Conservation (phyloP, 2,888 invertebrate genomes). For the Melinaea menophilus region DNA sequence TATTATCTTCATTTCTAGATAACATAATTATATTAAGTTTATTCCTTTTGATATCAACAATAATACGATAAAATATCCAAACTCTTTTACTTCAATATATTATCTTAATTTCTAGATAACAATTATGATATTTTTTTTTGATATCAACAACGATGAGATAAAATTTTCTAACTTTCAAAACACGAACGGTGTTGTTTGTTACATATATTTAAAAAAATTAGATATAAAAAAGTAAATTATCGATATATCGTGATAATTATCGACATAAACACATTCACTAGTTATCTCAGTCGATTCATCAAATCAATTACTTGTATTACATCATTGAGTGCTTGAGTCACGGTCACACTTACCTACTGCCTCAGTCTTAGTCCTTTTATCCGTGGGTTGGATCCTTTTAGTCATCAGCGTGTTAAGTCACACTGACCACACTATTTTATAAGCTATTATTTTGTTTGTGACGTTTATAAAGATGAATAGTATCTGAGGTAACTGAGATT, state of each 20-base stretch:
- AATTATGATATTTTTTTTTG: too few species aligned
- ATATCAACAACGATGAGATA: too few species aligned
- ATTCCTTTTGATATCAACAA: too few species aligned
- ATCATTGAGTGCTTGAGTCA: slow-evolving; percentile 74
- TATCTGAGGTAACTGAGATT: background rate
- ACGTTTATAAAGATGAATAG: slow-evolving; percentile 40
- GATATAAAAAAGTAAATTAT: background rate
- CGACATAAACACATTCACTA: slow-evolving; percentile 45
- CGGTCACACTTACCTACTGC: slow-evolving; percentile 55
- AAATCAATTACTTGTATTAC: slow-evolving; percentile 66
- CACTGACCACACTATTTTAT: slow-evolving; percentile 56
- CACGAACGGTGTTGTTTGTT: too few species aligned
- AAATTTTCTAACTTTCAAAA: too few species aligned
- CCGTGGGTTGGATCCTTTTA: slow-evolving; percentile 67
- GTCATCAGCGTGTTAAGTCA: slow-evolving; percentile 60
- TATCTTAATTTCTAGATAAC: too few species aligned
- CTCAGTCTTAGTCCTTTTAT: slow-evolving; percentile 53
- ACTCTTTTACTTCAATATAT: too few species aligned
- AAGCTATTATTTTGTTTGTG: slow-evolving; percentile 49
- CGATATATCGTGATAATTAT: slow-evolving; percentile 23
- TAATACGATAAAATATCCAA: too few species aligned
- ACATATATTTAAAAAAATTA: too few species aligned
- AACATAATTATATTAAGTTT: too few species aligned
- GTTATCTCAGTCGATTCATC: slow-evolving; percentile 54
- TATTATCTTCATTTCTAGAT: too few species aligned